Conservation (phyloP, 1,140 invertebrate genomes). For the Polypedilum pembai region DNA sequence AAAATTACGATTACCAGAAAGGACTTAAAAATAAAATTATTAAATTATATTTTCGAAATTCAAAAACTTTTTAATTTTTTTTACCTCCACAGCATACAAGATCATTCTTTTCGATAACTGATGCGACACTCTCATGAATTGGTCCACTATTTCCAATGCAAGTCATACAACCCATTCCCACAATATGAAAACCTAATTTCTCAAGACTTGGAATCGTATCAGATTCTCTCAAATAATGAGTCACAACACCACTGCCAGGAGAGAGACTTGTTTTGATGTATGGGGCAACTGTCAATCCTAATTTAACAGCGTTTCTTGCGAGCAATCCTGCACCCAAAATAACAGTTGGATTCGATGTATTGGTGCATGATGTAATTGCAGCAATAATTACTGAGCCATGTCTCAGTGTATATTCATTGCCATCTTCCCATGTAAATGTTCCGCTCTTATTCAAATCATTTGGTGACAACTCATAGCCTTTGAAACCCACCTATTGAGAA, state of each 20-base stretch:
- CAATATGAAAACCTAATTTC: constrained; percentile 85
- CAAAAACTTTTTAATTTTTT: not conserved
- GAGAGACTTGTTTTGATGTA: constrained; percentile 96
- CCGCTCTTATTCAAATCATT: constrained; percentile 58
- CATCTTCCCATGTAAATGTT: constrained; percentile 76
- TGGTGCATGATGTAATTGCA: constrained; percentile 96
- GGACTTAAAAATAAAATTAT: constrained; percentile 46
- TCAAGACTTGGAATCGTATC: constrained; percentile 82
- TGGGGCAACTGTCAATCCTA: constrained; percentile 78
- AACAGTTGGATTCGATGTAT: constrained; percentile 95
- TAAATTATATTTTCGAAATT: not conserved
- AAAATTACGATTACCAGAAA: constrained; percentile 96
- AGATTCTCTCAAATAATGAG: constrained; percentile 80
- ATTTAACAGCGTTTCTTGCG: constrained; percentile 90
- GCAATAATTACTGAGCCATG: constrained; percentile 96
- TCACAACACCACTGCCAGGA: constrained; percentile 95
- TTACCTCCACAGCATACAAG: constrained; percentile 75
- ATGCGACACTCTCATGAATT: constrained; percentile 79
- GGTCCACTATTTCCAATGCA: constrained; percentile 94
- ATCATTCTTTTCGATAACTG: constrained; percentile 92
- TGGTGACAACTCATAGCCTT: constrained; percentile 78
- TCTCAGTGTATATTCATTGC: constrained; percentile 69
- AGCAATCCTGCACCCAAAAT: constrained; percentile 92
- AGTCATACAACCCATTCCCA: constrained; percentile 38
- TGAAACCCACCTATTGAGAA: constrained; percentile 74